Evolutionary conservation across 1,140 invertebrate species (phyloP), one percentile per base, ranked within the genome.

Genomic region (Tetramorium parvispinum): DNA sequence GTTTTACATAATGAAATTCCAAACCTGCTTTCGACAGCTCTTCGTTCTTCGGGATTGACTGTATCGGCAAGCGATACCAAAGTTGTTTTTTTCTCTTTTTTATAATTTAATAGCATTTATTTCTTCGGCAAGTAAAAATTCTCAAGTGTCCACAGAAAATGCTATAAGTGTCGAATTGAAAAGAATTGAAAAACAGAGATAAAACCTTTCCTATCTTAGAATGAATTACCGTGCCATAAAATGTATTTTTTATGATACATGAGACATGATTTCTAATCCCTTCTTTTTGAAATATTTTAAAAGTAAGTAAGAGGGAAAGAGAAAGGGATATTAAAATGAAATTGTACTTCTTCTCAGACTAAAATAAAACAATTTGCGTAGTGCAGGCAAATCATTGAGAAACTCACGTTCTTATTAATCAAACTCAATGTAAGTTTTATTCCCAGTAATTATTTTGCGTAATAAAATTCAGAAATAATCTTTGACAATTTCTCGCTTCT

Each of bases 1-100:
- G 79, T 83, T 83, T 83, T 83, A 83, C 79, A 83, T 83, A 83
- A 83, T 83, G 79, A 83, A 83, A 83, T 83, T 83, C 79, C 79
- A 73, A 83, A 83, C 79, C 53, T 83, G 79, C 79, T 83, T 75
- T 75, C 79, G 79, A 83, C 68, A 75, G 79, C 68, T 82, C 68
- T 73, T 83, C 78, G 78, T 51, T 81, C 78, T 53, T 81, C 53
- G 55, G 27, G 24, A 73, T 75, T 59, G 68, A 83, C 79, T 73
- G 53, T 82, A 73, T 82, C 79, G 55, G 40, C 27, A 59, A 73
- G 79, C 68, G 68, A 46, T 59, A 83, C 18, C 68, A 2, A 32
- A 82, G 37, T 21, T 18, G 27, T 43, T 68, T 70, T 68, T 68
- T 49, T 49, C n/a, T 1, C 16, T 11, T 32, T 57, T 59, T 71